These are phyloP conservation scores for Chloroceryle amazona DNA, from an alignment of 2,797 vertebrate species.

Conservation along the genomic window DNA sequence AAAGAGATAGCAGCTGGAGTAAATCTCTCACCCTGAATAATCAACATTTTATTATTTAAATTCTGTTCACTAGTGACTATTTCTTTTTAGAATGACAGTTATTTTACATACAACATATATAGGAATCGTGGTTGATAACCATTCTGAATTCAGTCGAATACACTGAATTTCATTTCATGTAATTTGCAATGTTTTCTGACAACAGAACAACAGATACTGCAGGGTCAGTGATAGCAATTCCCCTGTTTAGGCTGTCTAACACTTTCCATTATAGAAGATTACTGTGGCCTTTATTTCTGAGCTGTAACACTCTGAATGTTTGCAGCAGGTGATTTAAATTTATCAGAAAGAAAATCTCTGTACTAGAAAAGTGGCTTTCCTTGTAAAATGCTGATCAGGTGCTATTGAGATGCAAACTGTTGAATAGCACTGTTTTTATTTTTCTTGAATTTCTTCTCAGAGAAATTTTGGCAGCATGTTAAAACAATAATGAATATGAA, in stretches of 20 bases:
- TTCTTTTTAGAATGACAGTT: neutral
- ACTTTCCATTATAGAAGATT: slow-evolving; percentile 46
- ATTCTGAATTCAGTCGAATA: neutral
- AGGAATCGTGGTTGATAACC: neutral
- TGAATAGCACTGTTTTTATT: neutral
- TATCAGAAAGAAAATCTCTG: slow-evolving; percentile 9
- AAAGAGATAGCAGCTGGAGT: neutral
- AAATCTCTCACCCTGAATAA: neutral
- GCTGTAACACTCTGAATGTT: neutral
- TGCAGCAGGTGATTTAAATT: neutral
- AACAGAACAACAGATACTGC: slow-evolving; percentile 3
- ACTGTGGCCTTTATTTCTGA: slow-evolving; percentile 43
- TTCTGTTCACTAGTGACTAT: neutral
- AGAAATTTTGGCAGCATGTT: neutral
- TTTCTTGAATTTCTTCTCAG: neutral
- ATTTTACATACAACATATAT: neutral
- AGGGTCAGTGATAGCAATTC: slow-evolving; percentile 22
- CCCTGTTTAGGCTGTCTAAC: slow-evolving; percentile 8
- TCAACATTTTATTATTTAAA: neutral
- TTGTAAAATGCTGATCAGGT: neutral
- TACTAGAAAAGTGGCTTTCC: neutral
- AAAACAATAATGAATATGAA: neutral
- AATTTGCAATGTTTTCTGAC: slow-evolving; percentile 19
- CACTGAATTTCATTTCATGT: neutral
- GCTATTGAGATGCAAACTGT: neutral